A percentile compares a stretch with the other conserved stretches of the same genome.
These are phyloP conservation scores for Melanerpes formicivorus DNA, from an alignment of 2,113 vertebrate genomes.

Conservation along the genomic window DNA sequence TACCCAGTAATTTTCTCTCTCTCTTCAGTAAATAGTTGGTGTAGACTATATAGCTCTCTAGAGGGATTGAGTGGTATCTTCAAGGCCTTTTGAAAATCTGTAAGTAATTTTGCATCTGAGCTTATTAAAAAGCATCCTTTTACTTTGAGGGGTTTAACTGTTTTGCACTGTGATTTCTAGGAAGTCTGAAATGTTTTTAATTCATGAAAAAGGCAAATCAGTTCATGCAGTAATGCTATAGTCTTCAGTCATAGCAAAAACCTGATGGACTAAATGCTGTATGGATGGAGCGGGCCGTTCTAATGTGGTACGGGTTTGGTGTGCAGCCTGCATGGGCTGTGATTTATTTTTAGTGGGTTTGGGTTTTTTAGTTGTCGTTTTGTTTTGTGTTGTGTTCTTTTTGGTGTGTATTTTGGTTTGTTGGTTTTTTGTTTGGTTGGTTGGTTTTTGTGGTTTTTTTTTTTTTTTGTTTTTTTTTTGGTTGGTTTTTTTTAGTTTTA, in stretches of 20 bases:
- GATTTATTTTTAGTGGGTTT: not conserved
- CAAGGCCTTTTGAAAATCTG: not conserved
- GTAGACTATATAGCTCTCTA: not conserved
- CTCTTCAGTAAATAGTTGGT: not conserved
- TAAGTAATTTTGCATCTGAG: not conserved
- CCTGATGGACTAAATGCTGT: not conserved
- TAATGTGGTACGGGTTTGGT: not conserved
- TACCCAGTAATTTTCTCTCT: not conserved
- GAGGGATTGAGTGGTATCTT: not conserved
- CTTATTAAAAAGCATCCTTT: not conserved
- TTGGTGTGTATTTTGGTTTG: too few relatives aligned
- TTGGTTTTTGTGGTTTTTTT: too few relatives aligned
- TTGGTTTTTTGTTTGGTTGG: too few relatives aligned
- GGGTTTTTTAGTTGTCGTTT: too few relatives aligned
- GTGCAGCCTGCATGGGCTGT: not conserved
- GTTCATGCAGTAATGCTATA: not conserved
- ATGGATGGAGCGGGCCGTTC: not conserved
- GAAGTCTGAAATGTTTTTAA: not conserved
- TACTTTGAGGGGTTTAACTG: not conserved
- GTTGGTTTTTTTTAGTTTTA: too few relatives aligned
- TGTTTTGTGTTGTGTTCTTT: too few relatives aligned
- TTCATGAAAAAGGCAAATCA: not conserved
- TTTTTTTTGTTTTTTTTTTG: too few relatives aligned
- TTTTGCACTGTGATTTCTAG: not conserved
- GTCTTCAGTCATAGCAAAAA: not conserved